Percentiles rank a stretch among this genome's conserved stretches.
Evolutionary conservation across 2,888 invertebrate genomes (phyloP).

Genomic region (Nomada flava): DNA sequence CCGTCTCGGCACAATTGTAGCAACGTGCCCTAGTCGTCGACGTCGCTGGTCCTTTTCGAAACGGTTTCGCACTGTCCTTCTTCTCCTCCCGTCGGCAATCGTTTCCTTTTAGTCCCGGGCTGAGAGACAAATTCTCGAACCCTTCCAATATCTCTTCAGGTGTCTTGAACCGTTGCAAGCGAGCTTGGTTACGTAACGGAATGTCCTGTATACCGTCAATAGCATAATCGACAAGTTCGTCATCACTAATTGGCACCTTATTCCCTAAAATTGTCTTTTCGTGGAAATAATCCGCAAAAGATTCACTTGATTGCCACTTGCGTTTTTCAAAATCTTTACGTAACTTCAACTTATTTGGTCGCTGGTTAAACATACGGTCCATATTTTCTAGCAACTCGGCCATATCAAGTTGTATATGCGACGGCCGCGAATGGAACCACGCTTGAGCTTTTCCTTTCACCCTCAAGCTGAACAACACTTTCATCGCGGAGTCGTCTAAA

Average conservation of each 20-base stretch:
- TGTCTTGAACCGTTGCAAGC: constrained; percentile 4
- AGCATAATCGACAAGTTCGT: neutral
- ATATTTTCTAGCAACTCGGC: neutral
- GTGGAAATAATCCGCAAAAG: constrained; percentile 10
- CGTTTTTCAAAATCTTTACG: neutral
- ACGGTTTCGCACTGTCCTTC: constrained; percentile 11
- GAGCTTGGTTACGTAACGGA: neutral
- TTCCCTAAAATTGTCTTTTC: neutral
- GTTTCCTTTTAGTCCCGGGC: neutral
- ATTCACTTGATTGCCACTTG: neutral
- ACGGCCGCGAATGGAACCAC: constrained; percentile 10
- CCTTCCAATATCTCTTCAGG: neutral
- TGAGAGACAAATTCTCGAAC: neutral
- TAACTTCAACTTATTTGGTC: neutral
- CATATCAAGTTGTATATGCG: neutral
- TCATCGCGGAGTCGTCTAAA: neutral
- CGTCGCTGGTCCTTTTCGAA: no score
- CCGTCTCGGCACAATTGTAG: no score
- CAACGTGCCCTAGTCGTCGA: no score
- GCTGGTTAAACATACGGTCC: constrained; percentile 8
- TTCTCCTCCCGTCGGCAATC: constrained; percentile 3
- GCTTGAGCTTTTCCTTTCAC: neutral
- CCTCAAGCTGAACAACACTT: neutral
- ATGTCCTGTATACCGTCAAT: no score
- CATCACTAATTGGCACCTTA: neutral